These are phyloP conservation scores for Erinaceus europaeus DNA, from an alignment of 2,113 vertebrate genomes.

Conservation along the genomic window DNA sequence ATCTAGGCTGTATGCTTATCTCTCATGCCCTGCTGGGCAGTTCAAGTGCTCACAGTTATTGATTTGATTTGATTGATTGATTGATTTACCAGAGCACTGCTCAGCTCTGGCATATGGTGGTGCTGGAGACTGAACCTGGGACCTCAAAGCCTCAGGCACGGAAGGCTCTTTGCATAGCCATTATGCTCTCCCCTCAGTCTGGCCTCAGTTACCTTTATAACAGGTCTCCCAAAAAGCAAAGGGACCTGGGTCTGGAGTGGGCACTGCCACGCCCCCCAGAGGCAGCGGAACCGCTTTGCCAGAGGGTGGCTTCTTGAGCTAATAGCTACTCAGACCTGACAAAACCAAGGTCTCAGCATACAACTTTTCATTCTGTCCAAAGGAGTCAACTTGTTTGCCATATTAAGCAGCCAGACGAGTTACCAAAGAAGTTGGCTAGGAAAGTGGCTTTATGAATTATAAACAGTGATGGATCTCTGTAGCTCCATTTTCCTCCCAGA, in stretches of 20 bases:
- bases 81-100: too few species aligned
- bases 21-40: not conserved
- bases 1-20: not conserved
- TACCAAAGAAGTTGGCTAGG: not conserved
- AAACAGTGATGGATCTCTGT: not conserved
- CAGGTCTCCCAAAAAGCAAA: not conserved
- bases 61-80: too few species aligned
- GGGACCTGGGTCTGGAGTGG: not conserved
- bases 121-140: too few species aligned
- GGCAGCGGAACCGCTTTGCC: not conserved
- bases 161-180: too few species aligned
- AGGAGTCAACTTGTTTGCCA: slow-evolving; percentile 41
- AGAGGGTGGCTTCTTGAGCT: not conserved
- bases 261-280: not conserved
- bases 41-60: too few species aligned
- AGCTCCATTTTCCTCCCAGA: not conserved
- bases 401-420: slow-evolving; percentile 26
- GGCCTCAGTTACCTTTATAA: not conserved
- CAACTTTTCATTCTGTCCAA: slow-evolving; percentile 34
- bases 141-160: too few species aligned
- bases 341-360: not conserved
- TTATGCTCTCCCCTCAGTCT: too few species aligned
- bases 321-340: not conserved
- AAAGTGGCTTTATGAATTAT: slow-evolving; percentile 32
- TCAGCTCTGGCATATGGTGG: too few species aligned